Percentiles rank a stretch among this genome's conserved stretches.
Conservation (phyloP, 1,140 invertebrate species). For the Drosophila ohnishii region DNA sequence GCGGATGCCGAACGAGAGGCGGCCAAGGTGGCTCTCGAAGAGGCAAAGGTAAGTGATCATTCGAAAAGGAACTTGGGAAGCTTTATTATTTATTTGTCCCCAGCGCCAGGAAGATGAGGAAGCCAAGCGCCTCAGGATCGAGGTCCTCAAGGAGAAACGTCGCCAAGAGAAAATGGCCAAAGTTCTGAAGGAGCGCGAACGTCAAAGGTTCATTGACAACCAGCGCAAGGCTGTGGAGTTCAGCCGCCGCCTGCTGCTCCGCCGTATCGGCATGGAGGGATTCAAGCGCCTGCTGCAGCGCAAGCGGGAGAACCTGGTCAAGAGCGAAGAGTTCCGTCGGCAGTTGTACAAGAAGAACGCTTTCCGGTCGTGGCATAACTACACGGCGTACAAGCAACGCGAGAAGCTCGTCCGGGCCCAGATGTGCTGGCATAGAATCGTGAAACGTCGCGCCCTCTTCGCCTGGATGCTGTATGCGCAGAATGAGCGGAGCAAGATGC, state of each 20-base stretch:
- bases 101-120: slow-evolving; percentile 85
- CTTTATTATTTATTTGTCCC: not conserved
- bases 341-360: slow-evolving; percentile 83
- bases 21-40: slow-evolving; percentile 84
- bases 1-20: slow-evolving; percentile 86
- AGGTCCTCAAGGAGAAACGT: slow-evolving; percentile 85
- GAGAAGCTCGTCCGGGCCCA: slow-evolving; percentile 83
- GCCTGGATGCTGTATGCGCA: slow-evolving; percentile 83
- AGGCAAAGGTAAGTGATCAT: slow-evolving; percentile 77
- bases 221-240: slow-evolving; percentile 85
- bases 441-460: slow-evolving; percentile 78
- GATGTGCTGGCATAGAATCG: slow-evolving; percentile 83
- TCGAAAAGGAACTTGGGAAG: too few relatives aligned
- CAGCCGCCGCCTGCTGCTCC: slow-evolving; percentile 84
- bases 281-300: slow-evolving; percentile 84
- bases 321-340: slow-evolving; percentile 83
- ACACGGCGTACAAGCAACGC: slow-evolving; percentile 83
- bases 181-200: slow-evolving; percentile 84
- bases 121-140: slow-evolving; percentile 85
- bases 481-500: slow-evolving; percentile 83
- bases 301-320: slow-evolving; percentile 84
- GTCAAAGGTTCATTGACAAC: slow-evolving; percentile 84
- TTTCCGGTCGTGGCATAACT: slow-evolving; percentile 84
- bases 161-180: slow-evolving; percentile 85
- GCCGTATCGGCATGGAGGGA: slow-evolving; percentile 84